A percentile compares a stretch with the other conserved stretches of the same genome.
phyloP scores from a whole-genome alignment of 2,888 invertebrate species.

The Himalopsyche anomala region DNA sequence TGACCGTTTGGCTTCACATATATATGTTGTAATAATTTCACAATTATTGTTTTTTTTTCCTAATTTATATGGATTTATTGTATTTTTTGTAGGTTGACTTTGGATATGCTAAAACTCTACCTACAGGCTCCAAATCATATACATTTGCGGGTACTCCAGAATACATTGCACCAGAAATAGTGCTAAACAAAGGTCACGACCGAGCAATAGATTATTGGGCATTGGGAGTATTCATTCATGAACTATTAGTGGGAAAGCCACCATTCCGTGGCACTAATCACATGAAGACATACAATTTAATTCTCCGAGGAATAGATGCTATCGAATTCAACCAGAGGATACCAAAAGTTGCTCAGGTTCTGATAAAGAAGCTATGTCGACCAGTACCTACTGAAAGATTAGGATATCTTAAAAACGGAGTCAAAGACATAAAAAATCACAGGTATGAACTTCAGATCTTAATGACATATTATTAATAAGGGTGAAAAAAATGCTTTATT shows the following conservation, averaged over 20 bases:
- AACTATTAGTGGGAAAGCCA: conserved; percentile 90
- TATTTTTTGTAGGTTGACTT: conserved; percentile 84
- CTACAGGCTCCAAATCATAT: conserved; percentile 89
- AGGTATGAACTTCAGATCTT: conserved; percentile 75
- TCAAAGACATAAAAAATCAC: conserved; percentile 89
- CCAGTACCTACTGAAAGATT: conserved; percentile 91
- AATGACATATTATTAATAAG: too few species aligned
- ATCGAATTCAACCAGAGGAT: conserved; percentile 89
- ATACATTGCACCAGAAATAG: conserved; percentile 93
- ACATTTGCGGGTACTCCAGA: conserved; percentile 98
- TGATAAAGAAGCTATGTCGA: conserved; percentile 91
- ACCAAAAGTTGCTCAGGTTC: conserved; percentile 85
- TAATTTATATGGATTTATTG: too few species aligned
- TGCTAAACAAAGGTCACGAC: conserved; percentile 83
- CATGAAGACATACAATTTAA: conserved; percentile 95
- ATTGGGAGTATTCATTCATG: conserved; percentile 91
- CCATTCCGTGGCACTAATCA: conserved; percentile 94
- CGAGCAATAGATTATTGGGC: conserved; percentile 97
- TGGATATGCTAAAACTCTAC: conserved; percentile 93
- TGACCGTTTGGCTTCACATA: not conserved
- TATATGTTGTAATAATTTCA: not conserved
- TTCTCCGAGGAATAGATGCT: conserved; percentile 93
- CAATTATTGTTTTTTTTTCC: not conserved
- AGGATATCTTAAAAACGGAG: conserved; percentile 92
- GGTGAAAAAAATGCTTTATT: too few species aligned